Evolutionary conservation across 2,113 vertebrate genomes (phyloP).

Genomic region (Cariama cristata): DNA sequence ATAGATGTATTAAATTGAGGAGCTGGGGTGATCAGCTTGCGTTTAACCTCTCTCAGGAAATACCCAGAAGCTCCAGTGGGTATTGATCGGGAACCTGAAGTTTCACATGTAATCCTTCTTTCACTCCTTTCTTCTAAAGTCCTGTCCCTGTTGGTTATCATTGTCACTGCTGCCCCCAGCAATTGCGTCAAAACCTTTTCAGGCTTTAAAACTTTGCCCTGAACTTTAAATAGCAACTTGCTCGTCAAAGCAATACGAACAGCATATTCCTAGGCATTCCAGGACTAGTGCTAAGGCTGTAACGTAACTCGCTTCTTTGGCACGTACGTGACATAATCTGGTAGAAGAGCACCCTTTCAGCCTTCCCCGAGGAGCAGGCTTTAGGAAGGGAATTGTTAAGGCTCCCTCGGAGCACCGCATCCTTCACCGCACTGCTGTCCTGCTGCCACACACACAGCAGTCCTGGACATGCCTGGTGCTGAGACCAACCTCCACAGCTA

Average conservation of each 20-base stretch:
- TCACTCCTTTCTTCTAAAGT: neutral
- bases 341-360: neutral
- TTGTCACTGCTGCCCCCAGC: rapidly evolving
- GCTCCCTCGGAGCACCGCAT: neutral
- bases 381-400: neutral
- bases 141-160: rapidly evolving
- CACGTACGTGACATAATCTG: neutral
- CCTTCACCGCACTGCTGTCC: rapidly evolving
- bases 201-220: conserved; percentile 14
- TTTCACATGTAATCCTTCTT: neutral
- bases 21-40: neutral
- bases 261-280: neutral
- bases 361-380: neutral
- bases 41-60: neutral
- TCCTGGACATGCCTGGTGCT: neutral
- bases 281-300: neutral
- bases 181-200: neutral
- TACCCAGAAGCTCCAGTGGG: neutral
- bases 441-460: neutral
- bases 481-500: neutral
- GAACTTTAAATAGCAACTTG: conserved; percentile 23
- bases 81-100: neutral
- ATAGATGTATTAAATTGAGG: neutral
- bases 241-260: conserved; percentile 1
- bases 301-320: neutral